Evolutionary conservation across 2,113 vertebrate genomes (phyloP).

Genomic region (Solea solea): DNA sequence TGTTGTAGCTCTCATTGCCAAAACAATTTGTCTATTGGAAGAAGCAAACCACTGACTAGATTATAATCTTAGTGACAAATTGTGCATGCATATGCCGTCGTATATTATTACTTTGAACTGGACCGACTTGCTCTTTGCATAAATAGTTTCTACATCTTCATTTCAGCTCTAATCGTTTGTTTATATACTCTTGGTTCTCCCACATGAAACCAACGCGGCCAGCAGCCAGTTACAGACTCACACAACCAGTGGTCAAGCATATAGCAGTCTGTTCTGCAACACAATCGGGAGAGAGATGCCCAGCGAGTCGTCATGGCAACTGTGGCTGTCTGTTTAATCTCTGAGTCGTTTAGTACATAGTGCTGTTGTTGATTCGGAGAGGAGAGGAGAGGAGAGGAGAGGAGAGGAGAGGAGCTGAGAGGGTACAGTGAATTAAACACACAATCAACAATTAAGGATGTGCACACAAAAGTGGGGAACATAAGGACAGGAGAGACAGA

Average conservation of each 20-base stretch:
- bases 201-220: background rate
- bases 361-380: slow-evolving; percentile 14
- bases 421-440: background rate
- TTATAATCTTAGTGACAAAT: background rate
- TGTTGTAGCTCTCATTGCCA: no score
- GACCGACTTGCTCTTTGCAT: background rate
- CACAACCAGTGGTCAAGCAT: slow-evolving; percentile 32
- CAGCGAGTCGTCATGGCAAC: slow-evolving; percentile 70
- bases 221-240: background rate
- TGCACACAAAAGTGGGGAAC: background rate
- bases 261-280: slow-evolving; percentile 22
- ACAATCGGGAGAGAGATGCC: slow-evolving; percentile 47
- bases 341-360: slow-evolving; percentile 59
- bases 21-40: no score
- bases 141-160: background rate
- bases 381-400: slow-evolving; percentile 6
- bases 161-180: background rate
- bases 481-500: slow-evolving; percentile 4
- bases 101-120: background rate
- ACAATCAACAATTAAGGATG: slow-evolving; percentile 20
- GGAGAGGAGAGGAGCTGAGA: background rate
- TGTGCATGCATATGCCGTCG: background rate
- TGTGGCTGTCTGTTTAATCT: slow-evolving; percentile 59
- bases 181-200: background rate
- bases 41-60: no score